phyloP scores from a whole-genome alignment of 2,888 invertebrate genomes.

The Alsophila aescularia region DNA sequence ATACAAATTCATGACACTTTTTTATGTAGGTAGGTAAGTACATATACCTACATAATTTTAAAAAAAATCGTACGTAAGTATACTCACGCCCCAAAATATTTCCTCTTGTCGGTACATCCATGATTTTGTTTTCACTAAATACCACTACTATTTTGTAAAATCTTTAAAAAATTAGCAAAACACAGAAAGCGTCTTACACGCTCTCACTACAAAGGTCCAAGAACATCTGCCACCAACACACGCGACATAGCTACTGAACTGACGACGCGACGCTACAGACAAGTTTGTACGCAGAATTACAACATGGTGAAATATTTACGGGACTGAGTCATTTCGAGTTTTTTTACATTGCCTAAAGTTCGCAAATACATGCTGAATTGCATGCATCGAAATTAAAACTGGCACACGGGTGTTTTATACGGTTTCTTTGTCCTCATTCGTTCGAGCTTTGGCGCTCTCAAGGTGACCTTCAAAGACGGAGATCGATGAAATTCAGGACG shows the following conservation, averaged over 20 bases:
- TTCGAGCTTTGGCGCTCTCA: conserved; percentile 73
- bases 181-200: not conserved
- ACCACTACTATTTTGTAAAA: not conserved
- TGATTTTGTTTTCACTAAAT: conserved; percentile 2
- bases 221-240: conserved; percentile 19
- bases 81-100: conserved; percentile 85
- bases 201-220: not conserved
- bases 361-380: conserved; percentile 45
- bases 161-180: not conserved
- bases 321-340: conserved; percentile 33
- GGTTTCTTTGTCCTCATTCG: conserved; percentile 17
- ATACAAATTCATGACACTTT: no score
- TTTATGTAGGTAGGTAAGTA: no score
- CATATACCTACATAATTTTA: no score
- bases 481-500: conserved; percentile 51
- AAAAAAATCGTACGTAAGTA: not conserved
- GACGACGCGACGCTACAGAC: conserved; percentile 26
- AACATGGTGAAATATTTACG: conserved; percentile 35
- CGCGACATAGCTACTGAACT: conserved; percentile 15
- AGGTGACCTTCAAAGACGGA: conserved; percentile 72
- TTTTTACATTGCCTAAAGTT: conserved; percentile 26
- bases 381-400: conserved; percentile 46
- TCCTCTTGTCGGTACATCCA: conserved; percentile 84
- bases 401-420: conserved; percentile 12
- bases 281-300: no score